A percentile compares a stretch with the other conserved stretches of the same genome.
Conservation (phyloP, 2,797 vertebrate species). For the Darevskia mixta region DNA sequence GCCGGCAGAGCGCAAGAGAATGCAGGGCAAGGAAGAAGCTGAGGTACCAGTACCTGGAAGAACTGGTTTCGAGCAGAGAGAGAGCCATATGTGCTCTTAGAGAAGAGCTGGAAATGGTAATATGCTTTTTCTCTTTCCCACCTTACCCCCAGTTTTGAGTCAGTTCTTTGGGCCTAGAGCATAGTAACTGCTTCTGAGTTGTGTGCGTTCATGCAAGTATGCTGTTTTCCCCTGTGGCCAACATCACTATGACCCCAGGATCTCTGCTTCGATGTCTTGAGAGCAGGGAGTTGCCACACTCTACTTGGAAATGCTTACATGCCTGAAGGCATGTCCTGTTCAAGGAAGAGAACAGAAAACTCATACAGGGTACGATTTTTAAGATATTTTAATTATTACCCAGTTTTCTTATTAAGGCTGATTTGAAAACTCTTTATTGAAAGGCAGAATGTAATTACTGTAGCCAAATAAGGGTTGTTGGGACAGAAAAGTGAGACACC, state of each 20-base stretch:
- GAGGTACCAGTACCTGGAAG: conserved; percentile 96
- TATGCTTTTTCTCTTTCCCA: not conserved
- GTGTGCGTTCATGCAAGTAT: not conserved
- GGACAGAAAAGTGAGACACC: too few species aligned
- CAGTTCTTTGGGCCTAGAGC: not conserved
- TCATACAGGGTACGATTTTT: not conserved
- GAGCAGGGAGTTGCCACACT: not conserved
- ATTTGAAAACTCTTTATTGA: too few species aligned
- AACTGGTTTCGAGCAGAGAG: conserved; percentile 95
- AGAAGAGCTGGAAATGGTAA: conserved; percentile 97
- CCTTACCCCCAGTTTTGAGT: not conserved
- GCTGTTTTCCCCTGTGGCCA: not conserved
- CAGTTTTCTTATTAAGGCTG: too few species aligned
- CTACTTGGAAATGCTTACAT: not conserved
- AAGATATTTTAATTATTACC: not conserved
- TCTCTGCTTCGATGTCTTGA: too few species aligned
- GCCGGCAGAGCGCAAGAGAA: conserved; percentile 95
- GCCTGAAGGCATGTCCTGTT: not conserved
- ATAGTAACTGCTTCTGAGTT: not conserved
- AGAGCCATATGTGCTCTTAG: conserved; percentile 94
- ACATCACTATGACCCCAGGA: too few species aligned
- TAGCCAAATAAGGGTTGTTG: too few species aligned
- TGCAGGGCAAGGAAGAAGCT: conserved; percentile 96
- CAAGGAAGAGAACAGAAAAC: not conserved
- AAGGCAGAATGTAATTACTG: too few species aligned